Percentiles rank a stretch among this genome's conserved stretches.
Conservation (phyloP, 2,797 vertebrate genomes). For the Acestrorhynchus altus region DNA sequence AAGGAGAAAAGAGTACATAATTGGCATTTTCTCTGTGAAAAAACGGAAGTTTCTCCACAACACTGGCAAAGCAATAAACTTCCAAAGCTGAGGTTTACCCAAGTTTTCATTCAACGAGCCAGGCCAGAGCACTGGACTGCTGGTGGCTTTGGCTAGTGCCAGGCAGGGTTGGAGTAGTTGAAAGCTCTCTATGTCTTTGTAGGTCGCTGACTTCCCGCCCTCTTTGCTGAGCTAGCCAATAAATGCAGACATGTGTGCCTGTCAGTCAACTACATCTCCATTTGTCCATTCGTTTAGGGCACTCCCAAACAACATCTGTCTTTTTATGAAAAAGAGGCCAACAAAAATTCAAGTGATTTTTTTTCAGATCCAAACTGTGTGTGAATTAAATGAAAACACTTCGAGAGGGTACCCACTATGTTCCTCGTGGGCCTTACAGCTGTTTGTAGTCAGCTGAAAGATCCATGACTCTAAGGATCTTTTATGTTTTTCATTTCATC, state of each 20-base stretch:
- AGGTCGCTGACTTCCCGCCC: constrained; percentile 39
- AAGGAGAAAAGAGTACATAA: not conserved
- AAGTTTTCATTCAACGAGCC: not conserved
- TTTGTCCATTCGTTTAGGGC: constrained; percentile 30
- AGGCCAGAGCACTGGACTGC: constrained; percentile 22
- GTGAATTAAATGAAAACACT: constrained; percentile 29
- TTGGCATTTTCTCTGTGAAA: constrained; percentile 1
- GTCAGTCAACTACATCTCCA: constrained; percentile 56
- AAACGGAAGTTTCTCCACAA: constrained; percentile 14
- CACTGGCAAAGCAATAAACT: constrained; percentile 4
- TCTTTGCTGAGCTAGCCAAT: constrained; percentile 43
- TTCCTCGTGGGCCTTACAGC: constrained; percentile 14
- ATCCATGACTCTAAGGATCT: not conserved
- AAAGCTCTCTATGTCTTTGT: constrained; percentile 40
- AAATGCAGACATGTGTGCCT: constrained; percentile 56
- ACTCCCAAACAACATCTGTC: constrained; percentile 28
- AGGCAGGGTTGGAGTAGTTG: not conserved
- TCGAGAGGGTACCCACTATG: not conserved
- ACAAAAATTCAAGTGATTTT: constrained; percentile 12
- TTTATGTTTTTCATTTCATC: not conserved
- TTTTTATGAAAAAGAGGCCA: constrained; percentile 16
- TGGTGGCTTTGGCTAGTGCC: constrained; percentile 8
- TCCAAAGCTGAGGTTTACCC: not conserved
- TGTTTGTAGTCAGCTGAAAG: constrained; percentile 18
- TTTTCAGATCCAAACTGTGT: constrained; percentile 32